Base-by-base conservation (phyloP, 1,140 invertebrate species). In the Rhyzopertha dominica region DNA sequence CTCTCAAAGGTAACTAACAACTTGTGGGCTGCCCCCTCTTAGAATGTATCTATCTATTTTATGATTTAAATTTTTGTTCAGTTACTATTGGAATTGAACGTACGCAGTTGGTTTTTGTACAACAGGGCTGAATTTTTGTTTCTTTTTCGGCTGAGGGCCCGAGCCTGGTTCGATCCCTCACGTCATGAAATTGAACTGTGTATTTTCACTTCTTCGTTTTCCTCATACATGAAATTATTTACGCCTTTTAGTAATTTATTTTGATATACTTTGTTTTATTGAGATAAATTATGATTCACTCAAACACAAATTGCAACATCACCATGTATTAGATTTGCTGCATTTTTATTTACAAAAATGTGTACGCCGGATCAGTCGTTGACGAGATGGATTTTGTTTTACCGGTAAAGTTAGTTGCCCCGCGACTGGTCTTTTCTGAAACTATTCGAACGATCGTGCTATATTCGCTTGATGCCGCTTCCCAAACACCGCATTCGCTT, bases 1-100 rank as follows among this genome's bases (percentile, higher is more conserved):
- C 84, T 78, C 84, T 87, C 80, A 86, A 86, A 86, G 84, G 84
- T 85, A 82, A 82, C 67, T 68, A 68, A 66, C 64, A 64, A 57
- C 62, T 65, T 66, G 58, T 68, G 61, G 60, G 63, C 62, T 68
- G 63, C 61, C 62, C 65, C 65, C 61, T 66, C 53, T 65, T 66
- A 66, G 62, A 64, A 64, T 66, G 61, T 61, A 40, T 58, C 30
- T 49, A 40, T 58, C 30, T 49, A 49, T 51, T 56, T 61, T 50
- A 43, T 49, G 32, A 40, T 50, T 53, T 40, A 36, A 52, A 43
- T 49, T 54, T 5, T 29, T 29, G 16, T 29, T 29, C 28, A 29
- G 3, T 29, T 29, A 26, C 12, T 29, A 5, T 4, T 29, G 31
- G 20, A 56, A 53, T 53, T 56, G 51, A 49, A 54, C 49, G 56